Evolutionary conservation across 1,140 invertebrate genomes (phyloP), one percentile per base, ranked within the genome.

Genomic region (Zaprionus camerounensis): DNA sequence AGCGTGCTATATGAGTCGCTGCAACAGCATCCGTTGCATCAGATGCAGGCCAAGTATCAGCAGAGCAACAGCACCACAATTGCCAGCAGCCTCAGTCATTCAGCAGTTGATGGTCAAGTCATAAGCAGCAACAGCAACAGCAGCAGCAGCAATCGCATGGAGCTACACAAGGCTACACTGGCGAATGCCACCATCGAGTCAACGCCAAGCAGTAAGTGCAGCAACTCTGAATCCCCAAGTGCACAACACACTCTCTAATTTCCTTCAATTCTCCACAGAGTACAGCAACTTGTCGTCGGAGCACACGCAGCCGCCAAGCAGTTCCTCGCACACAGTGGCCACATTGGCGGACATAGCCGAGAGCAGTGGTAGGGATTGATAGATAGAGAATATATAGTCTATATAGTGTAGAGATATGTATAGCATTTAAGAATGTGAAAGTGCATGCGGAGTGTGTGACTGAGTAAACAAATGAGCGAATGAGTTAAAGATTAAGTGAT

Each of bases 1-100:
- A 76, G 84, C 46, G 85, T 92, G 3, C 83, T 92, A 20, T 92
- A 92, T 51, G 91, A 91, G 41, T 92, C 86, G 20, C 71, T 92
- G 79, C 91, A 92, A 17, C 91, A 92, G 80, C 91, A 92, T 83
- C 91, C 83, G 11, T 51, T 92, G 68, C 83, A 82, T 69, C 81
- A 81, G 20, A 76, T 87, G 72, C 78, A 82, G 34, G 76, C 81
- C 68, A 82, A 87, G 22, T 86, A 91, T 49, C 82, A 91, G 15
- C 72, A 81, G 28, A 58, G 61, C 46, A 70, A 13, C 70, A 76
- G 34, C 55, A 71, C 0, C 75, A 67, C 3, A 57, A 73, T 11
- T 38, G 61, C 20, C 31, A 41, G 41, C 59, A 63, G 26, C 65
- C 66, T 13, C 41, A 73, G 51, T 24, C 31, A 34, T 11, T 34